A percentile compares a stretch with the other conserved stretches of the same genome.
These are phyloP conservation scores for Aphidius ervi DNA, from an alignment of 1,140 invertebrate species.

Conservation along the genomic window DNA sequence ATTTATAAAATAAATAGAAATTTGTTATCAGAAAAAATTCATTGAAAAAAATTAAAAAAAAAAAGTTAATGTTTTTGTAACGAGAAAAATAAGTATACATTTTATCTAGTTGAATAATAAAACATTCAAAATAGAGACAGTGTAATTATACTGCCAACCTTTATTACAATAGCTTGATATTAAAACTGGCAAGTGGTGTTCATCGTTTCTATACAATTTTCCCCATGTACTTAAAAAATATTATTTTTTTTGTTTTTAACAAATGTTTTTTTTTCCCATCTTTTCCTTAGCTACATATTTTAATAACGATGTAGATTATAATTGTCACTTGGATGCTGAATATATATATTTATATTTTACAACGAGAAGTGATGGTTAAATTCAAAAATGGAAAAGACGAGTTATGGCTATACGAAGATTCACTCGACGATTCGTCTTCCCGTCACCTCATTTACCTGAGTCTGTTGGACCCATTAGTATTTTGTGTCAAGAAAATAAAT, in stretches of 20 bases:
- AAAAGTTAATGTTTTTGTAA: too few relatives aligned
- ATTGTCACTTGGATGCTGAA: slow-evolving; percentile 11
- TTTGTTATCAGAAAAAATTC: too few relatives aligned
- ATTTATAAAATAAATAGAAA: too few relatives aligned
- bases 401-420: slow-evolving; percentile 3
- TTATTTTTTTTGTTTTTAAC: too few relatives aligned
- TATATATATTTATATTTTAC: background rate
- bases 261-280: background rate
- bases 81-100: too few relatives aligned
- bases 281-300: background rate
- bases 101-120: too few relatives aligned
- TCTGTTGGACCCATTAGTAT: background rate
- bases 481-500: slow-evolving; percentile 4
- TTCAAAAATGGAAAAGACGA: background rate
- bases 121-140: too few relatives aligned
- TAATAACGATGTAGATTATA: background rate
- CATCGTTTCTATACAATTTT: background rate
- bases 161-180: too few relatives aligned
- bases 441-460: slow-evolving; percentile 21
- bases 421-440: slow-evolving; percentile 12
- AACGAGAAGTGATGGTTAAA: background rate
- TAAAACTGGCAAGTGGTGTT: too few relatives aligned
- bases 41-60: too few relatives aligned
- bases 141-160: too few relatives aligned
- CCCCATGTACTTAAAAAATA: background rate